Evolutionary conservation across 2,113 vertebrate species (phyloP).

Genomic region (Scophthalmus maximus): DNA sequence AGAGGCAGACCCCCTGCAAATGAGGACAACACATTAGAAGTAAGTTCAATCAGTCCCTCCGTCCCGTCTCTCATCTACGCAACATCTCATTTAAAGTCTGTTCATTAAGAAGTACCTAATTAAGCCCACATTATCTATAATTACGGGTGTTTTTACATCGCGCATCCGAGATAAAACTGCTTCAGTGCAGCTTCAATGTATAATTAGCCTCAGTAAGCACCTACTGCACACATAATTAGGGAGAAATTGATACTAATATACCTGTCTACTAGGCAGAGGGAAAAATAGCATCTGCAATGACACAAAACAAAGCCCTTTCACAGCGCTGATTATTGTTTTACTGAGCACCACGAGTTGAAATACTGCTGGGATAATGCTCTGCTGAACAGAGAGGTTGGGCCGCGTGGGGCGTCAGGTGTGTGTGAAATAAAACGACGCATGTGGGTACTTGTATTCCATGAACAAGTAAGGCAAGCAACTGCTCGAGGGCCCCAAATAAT

Average conservation of each 20-base stretch:
- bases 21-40: conserved; percentile 38
- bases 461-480: neutral
- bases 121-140: conserved; percentile 80
- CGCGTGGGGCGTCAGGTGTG: neutral
- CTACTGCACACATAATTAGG: conserved; percentile 66
- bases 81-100: conserved; percentile 70
- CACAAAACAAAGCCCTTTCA: conserved; percentile 21
- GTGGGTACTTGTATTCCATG: neutral
- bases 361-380: conserved; percentile 14
- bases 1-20: conserved; percentile 13
- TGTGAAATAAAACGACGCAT: neutral
- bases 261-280: conserved; percentile 29
- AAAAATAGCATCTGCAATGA: conserved; percentile 12
- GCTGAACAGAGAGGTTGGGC: neutral
- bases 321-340: conserved; percentile 34
- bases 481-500: no score
- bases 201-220: conserved; percentile 72
- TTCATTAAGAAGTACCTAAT: conserved; percentile 77
- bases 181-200: conserved; percentile 53
- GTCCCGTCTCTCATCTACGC: conserved; percentile 30
- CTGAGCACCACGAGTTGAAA: conserved; percentile 2
- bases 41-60: conserved; percentile 25
- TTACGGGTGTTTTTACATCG: conserved; percentile 77
- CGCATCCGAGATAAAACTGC: conserved; percentile 71
- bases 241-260: conserved; percentile 57